These are phyloP conservation scores for Mizuhopecten yessoensis DNA, from an alignment of 1,140 invertebrate genomes.

Conservation along the genomic window DNA sequence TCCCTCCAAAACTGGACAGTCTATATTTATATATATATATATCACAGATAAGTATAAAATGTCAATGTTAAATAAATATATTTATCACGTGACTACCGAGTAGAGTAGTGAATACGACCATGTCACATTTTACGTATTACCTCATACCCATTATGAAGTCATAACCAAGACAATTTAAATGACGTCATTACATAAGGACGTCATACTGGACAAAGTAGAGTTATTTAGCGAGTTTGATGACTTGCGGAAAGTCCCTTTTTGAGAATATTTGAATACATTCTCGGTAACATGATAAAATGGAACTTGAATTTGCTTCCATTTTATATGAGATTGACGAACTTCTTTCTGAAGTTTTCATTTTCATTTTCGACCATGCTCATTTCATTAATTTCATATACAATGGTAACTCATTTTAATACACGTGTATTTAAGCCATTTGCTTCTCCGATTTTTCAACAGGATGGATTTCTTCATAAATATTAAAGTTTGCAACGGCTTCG, in stretches of 20 bases:
- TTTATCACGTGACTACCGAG: not conserved
- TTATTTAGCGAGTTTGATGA: too few species aligned
- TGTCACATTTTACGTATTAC: not conserved
- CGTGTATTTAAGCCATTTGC: slow-evolving; percentile 36
- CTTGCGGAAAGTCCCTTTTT: too few species aligned
- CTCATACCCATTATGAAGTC: not conserved
- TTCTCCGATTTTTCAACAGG: slow-evolving; percentile 12
- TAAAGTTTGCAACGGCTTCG: slow-evolving; percentile 44
- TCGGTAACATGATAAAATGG: not conserved
- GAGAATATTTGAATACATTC: too few species aligned
- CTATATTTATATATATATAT: not conserved
- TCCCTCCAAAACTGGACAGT: not conserved
- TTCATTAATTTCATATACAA: slow-evolving; percentile 12
- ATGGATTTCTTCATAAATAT: slow-evolving; percentile 59
- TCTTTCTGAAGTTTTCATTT: not conserved
- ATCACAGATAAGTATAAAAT: slow-evolving; percentile 36
- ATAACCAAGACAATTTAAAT: not conserved
- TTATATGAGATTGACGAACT: not conserved
- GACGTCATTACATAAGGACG: not conserved
- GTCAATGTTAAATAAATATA: slow-evolving; percentile 2
- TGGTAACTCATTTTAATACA: not conserved
- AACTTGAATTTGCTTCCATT: not conserved
- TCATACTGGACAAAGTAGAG: not conserved
- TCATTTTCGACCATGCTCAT: not conserved
- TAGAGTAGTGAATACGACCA: not conserved